These are phyloP conservation scores for Gryllus longicercus DNA, from an alignment of 2,888 invertebrate genomes.

Conservation along the genomic window DNA sequence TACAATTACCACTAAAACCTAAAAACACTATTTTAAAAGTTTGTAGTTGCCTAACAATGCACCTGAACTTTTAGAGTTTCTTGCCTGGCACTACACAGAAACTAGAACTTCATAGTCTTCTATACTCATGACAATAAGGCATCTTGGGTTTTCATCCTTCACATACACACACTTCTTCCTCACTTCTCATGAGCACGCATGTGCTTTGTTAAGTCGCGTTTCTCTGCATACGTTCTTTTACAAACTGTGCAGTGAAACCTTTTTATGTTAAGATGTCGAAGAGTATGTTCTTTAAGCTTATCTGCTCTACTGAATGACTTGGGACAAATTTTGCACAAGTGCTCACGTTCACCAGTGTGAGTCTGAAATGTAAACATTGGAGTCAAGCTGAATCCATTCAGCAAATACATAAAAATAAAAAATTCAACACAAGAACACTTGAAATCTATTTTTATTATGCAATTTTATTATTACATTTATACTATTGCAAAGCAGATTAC, in stretches of 20 bases:
- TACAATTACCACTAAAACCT: too few species aligned
- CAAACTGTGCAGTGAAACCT: conserved; percentile 37
- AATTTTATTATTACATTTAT: too few species aligned
- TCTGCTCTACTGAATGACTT: conserved; percentile 36
- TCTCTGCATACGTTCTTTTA: conserved; percentile 38
- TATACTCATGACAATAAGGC: too few species aligned
- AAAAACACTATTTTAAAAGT: too few species aligned
- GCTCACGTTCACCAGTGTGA: conserved; percentile 32
- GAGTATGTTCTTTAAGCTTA: conserved; percentile 39
- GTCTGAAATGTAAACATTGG: conserved; percentile 29
- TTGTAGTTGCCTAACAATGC: too few species aligned
- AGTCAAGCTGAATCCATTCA: background rate
- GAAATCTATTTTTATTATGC: too few species aligned
- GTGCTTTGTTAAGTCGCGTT: conserved; percentile 39
- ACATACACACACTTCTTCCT: background rate
- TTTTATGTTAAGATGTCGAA: conserved; percentile 39
- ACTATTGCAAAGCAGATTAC: too few species aligned
- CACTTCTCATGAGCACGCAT: conserved; percentile 36
- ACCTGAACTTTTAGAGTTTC: too few species aligned
- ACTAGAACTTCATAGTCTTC: too few species aligned
- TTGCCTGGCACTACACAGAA: too few species aligned
- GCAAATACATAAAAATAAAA: background rate
- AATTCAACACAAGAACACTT: too few species aligned
- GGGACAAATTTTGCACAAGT: conserved; percentile 34
- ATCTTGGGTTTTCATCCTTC: too few species aligned